Base-by-base conservation (phyloP, 2,888 invertebrate species). In the Nomada fabriciana region DNA sequence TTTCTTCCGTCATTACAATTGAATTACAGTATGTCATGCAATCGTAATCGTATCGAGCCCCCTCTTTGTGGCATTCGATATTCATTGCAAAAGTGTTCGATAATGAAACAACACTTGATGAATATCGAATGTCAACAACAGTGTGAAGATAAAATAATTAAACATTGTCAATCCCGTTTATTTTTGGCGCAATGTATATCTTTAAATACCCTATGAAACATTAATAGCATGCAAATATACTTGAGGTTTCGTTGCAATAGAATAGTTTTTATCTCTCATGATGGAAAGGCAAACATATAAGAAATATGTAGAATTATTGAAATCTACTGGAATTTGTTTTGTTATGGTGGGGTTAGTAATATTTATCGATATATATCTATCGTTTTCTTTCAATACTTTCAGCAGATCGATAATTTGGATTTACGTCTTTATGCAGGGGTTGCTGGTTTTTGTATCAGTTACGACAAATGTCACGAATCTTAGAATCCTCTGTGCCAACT, bases 401-500 rank as follows among this genome's bases (percentile, higher is more conserved):
- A 67, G 64, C 82, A 25, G 9, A 61, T 65, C 29, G 47, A 42
- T 23, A 20, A 61, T 23, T 65, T 75, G 53, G 29, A 82, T 81
- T 23, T 61, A 57, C 70, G 23, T 75, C 53, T 68, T 53, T 71
- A n/a, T 71, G 42, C 55, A 94, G 94, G 70, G 87, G 92, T 55
- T 91, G 91, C 60, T 93, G 93, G 93, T 74, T 93, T 64, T 85
- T 93, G 5, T 92, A 93, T 76, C 93, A 94, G 81, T 57, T 92
- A n/a, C 87, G 90, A 47, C 90, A 91, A 59, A 90, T 91, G 13
- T 89, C 91, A 43, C 90, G 92, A 63, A 92, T 93, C 68, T 87
- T 95, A 1, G 91, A 93, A 1, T 94, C 94, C 53, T 88, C 94
- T 76, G 91, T 95, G 68, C 91, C 94, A 53, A 90, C 90, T 79